Evolutionary conservation across 2,113 vertebrate genomes (phyloP), one percentile per base, ranked within the genome.

Genomic region (Mus spicilegus): DNA sequence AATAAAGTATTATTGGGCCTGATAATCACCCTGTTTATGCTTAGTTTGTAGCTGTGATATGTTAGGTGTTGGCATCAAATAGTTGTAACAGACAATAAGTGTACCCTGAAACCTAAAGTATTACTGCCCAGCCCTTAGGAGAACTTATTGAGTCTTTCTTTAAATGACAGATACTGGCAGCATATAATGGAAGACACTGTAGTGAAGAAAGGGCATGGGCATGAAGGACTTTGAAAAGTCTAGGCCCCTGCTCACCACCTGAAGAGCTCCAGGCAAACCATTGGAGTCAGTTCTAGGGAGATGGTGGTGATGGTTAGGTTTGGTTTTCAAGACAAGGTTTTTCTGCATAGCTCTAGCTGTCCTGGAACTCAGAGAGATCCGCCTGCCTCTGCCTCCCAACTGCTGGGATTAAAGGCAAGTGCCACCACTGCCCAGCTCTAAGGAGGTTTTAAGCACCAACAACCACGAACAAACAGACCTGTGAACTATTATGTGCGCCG

Each of bases 1-100:
- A 70, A 82, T 87, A 42, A 42, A 80, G 56, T 90, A 95, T 93
- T 90, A 42, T 26, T 75, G 42, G 94, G 42, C 28, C 46, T 89
- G 4, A 92, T 39, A 46, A 69, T 58, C 28, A 28, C 24, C 36
- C 24, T 58, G 87, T 76, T 88, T 39, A 49, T 42, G 14, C 36
- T 11, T 51, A 33, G n/a, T 93, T 49, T 89, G 1, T 90, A 91
- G 26, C 42, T 95, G 7, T 86, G 87, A 58, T 78, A 39, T 91
- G 63, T 89, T 75, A 5, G 6, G 5, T 80, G 88, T 19, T 86
- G 51, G 69, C 76, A 69, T 46, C 82, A 72, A 95, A 49, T 77
- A 88, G 87, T 33, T 94, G n/a, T 30, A 46, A 77, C 19, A 67
- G 58, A 80, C 24, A 84, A 22, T 61, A 39, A 36, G 0, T 56